Percentiles rank a stretch among this genome's conserved stretches.
Evolutionary conservation across 2,888 invertebrate genomes (phyloP).

Genomic region (Hipparchia sbordonii): DNA sequence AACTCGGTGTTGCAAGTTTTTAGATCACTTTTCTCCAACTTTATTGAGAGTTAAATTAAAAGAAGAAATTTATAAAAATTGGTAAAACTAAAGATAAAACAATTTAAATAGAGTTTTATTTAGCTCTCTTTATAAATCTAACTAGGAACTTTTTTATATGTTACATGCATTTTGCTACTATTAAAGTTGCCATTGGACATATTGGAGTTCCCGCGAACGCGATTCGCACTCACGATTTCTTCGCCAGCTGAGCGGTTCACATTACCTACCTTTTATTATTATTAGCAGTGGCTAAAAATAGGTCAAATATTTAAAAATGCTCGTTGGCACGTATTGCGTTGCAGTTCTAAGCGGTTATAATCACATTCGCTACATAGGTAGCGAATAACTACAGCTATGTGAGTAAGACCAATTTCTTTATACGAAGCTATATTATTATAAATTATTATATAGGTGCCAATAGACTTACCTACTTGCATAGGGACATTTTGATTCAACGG

Average conservation of each 20-base stretch:
- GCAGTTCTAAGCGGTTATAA: constrained; percentile 63
- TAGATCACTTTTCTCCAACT: constrained; percentile 25
- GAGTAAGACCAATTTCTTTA: constrained; percentile 15
- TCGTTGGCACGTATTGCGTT: constrained; percentile 70
- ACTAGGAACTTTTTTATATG: not conserved
- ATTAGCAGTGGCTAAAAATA: constrained; percentile 80
- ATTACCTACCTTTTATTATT: constrained; percentile 80
- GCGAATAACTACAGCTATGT: constrained; percentile 21
- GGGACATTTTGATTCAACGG: no score
- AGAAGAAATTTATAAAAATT: not conserved
- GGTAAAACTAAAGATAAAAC: not conserved
- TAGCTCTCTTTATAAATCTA: not conserved
- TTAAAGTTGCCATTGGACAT: constrained; percentile 52
- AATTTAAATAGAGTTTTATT: not conserved
- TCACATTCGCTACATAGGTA: constrained; percentile 53
- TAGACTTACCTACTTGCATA: no score
- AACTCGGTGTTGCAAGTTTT: constrained; percentile 56
- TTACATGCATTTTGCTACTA: not conserved
- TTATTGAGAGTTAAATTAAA: not conserved
- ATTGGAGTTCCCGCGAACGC: constrained; percentile 47
- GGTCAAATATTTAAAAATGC: constrained; percentile 79
- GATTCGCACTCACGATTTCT: constrained; percentile 51
- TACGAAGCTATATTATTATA: no score
- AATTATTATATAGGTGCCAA: no score
- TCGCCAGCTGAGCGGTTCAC: constrained; percentile 73